Evolutionary conservation across 2,797 vertebrate genomes (phyloP), one percentile per base, ranked within the genome.

Genomic region (Tragopan temminckii): DNA sequence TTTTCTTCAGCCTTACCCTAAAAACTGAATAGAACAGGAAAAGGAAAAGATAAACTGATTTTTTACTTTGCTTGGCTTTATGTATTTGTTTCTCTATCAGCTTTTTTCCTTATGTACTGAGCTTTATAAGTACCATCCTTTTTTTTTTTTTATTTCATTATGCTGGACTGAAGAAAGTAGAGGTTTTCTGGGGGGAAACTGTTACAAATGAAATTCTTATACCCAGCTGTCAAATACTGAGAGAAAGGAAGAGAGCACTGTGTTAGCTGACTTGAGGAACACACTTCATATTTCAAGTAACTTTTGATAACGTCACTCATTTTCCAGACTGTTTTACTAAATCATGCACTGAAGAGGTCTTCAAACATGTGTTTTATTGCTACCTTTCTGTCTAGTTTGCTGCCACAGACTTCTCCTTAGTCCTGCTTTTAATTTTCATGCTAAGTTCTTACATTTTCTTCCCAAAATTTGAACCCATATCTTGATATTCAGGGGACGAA

Each of bases 381-480:
- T 14, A 87, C 46, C 16, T 90, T 88, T 86, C 59, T 92, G 25
- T 50, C 38, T 81, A 76, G 43, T n/a, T 63, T 71, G 29, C 70
- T 89, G 62, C 42, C 23, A 71, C 36, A 42, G 38, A 86, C 63
- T 46, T 82, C 43, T 78, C n/a, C 43, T 76, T 80, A 78, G 66
- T 69, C 74, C 35, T 53, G 67, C 7, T 79, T 94, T 59, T 91
- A 85, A 81, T 91, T 89, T 94, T 83, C 69, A 43, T 88, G 43
- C 55, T 46, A 59, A 1, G 17, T 59, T 80, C 50, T 80, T 84
- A 33, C 8, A 14, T 76, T 85, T 93, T 84, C 33, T 67, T 93
- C 63, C 82, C 31, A 74, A 93, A 91, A 58, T 94, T 92, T 90
- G 33, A 94, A 88, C 33, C 20, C 1, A 11, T 3, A 35, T 85